phyloP scores from a whole-genome alignment of 2,888 invertebrate genomes.

The Pomacea canaliculata region DNA sequence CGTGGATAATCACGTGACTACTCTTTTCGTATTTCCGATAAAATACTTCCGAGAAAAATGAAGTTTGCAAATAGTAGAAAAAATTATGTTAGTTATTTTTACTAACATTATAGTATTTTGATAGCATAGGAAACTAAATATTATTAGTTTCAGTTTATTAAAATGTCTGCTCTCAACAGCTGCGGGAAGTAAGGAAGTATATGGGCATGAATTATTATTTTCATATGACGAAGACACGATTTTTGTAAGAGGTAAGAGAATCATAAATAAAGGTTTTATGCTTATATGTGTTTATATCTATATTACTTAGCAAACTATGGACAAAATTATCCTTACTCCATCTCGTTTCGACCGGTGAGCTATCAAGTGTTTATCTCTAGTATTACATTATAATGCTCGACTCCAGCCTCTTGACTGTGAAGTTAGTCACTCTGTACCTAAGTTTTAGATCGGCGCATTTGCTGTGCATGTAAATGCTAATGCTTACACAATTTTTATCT shows the following conservation, averaged over 20 bases:
- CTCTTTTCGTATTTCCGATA: conserved; percentile 12
- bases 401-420: too few relatives aligned
- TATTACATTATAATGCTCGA: too few relatives aligned
- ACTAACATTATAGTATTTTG: neutral
- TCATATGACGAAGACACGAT: neutral
- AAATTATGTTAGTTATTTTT: neutral
- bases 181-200: conserved; percentile 2
- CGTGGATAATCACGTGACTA: conserved; percentile 20
- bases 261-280: neutral
- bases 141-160: conserved; percentile 18
- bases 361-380: neutral
- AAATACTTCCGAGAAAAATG: neutral
- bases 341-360: neutral
- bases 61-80: neutral
- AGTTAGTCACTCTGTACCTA: too few relatives aligned
- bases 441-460: too few relatives aligned
- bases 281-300: neutral
- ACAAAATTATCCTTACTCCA: neutral
- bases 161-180: conserved; percentile 21
- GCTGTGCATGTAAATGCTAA: too few relatives aligned
- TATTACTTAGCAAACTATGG: neutral
- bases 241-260: neutral
- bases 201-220: conserved; percentile 20
- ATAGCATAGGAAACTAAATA: conserved; percentile 12
- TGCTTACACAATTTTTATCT: too few relatives aligned